Evolutionary conservation across 2,888 invertebrate genomes (phyloP), one percentile per base, ranked within the genome.

Genomic region (Leucozona laternaria): DNA sequence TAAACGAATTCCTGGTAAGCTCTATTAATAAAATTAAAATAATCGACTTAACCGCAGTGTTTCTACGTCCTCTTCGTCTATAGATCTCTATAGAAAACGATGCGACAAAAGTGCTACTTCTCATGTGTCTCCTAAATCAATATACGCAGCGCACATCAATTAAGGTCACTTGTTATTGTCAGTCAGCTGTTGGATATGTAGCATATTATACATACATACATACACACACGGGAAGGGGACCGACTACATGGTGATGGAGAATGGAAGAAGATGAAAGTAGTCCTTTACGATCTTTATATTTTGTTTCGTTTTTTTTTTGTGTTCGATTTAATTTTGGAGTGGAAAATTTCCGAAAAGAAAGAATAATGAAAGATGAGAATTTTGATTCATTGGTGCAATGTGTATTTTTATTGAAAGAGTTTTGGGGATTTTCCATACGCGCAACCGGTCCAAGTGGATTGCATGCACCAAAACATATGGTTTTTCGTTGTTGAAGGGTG

Each of bases 351-450:
- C 48, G 15, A 58, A 66, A 25, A 53, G n/a, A 66, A 31, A 48
- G 48, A 48, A 62, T 37, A 60, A 55, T 71, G 81, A 58, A 82
- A 66, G 48, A 20, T 34, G 57, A 25, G 57, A 25, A 48, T 20
- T 55, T 66, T 20, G 20, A 17, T 50, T 15, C 28, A 43, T 53
- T 45, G 45, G 31, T 53, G 37, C 77, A 60, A n/a, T 62, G 20
- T 28, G 50, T 68, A 2, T 34, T 48, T 50, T 22, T 25, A 25
- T 55, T 22, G 22, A 70, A 70, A 55, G 62, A 22, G 15, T 64
- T 77, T 79, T 83, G 82, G 78, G 60, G 62, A 79, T 75, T 84
- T 84, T 84, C 79, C 79, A 84, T 11, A 10, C 60, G 50, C 37
- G 57, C 73, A 64, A 25, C 25, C 40, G 31, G 48, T 57, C 75